Conservation (phyloP, 2,888 invertebrate genomes). For the Pollenia griseotomentosa region DNA sequence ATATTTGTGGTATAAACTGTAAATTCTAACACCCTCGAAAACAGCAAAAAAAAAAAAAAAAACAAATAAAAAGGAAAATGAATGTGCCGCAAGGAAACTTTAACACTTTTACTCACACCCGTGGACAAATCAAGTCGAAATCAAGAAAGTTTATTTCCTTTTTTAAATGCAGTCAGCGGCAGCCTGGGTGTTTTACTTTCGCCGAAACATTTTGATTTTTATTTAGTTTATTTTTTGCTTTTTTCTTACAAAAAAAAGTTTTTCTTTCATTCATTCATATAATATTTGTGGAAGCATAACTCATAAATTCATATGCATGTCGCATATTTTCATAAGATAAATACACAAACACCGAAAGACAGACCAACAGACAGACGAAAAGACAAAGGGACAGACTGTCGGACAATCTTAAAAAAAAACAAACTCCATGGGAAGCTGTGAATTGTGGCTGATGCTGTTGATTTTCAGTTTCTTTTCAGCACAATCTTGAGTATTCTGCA, state of each 20-base stretch:
- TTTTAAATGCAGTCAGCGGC: not conserved
- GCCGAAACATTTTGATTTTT: constrained; percentile 53
- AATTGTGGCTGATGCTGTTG: constrained; percentile 57
- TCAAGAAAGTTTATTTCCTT: constrained; percentile 39
- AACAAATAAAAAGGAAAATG: not conserved
- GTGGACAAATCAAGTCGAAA: constrained; percentile 27
- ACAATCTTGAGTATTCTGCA: not conserved
- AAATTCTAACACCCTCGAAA: constrained; percentile 41
- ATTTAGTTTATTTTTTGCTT: constrained; percentile 22
- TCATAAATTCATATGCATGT: constrained; percentile 69
- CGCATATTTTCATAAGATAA: constrained; percentile 59
- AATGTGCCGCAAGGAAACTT: constrained; percentile 47
- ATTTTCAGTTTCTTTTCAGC: constrained; percentile 21
- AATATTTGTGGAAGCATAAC: constrained; percentile 52
- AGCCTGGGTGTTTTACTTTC: constrained; percentile 67
- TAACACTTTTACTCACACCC: constrained; percentile 65
- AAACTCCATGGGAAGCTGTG: constrained; percentile 63
- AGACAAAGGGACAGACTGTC: constrained; percentile 19
- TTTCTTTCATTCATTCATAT: constrained; percentile 24
- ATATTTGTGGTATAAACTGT: constrained; percentile 39
- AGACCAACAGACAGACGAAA: constrained; percentile 1
- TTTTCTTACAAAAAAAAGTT: constrained; percentile 9
- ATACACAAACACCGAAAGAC: constrained; percentile 18
- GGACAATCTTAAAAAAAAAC: constrained; percentile 33
- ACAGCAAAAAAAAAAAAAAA: not conserved